Percentiles rank a stretch among this genome's conserved stretches.
phyloP scores from a whole-genome alignment of 2,797 vertebrate genomes.

The Rhinophrynus dorsalis region DNA sequence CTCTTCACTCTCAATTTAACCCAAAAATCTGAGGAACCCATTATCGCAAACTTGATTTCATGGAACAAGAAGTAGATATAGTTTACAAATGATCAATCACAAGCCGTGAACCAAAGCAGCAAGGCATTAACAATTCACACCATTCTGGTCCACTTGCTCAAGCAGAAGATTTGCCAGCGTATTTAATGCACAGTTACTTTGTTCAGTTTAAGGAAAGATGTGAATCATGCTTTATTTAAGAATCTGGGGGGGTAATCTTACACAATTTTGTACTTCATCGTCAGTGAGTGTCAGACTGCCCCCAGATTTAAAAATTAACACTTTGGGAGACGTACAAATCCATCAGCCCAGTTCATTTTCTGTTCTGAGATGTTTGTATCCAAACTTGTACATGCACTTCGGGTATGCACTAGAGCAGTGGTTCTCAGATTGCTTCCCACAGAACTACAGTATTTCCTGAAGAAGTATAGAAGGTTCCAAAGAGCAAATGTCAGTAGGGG shows the following conservation, averaged over 20 bases:
- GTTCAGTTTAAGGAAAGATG: conserved; percentile 76
- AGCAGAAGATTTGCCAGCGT: conserved; percentile 88
- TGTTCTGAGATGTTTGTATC: too few species aligned
- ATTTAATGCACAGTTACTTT: conserved; percentile 92
- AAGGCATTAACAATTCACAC: conserved; percentile 98
- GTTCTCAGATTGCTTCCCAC: too few species aligned
- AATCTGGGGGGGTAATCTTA: conserved; percentile 52
- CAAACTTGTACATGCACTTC: too few species aligned
- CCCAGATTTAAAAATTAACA: conserved; percentile 59
- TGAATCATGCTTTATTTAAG: conserved; percentile 75
- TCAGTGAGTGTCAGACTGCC: conserved; percentile 45
- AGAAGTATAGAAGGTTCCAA: too few species aligned
- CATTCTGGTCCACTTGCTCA: conserved; percentile 93
- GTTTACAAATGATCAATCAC: conserved; percentile 98
- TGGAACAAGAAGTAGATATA: conserved; percentile 97
- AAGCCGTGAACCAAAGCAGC: conserved; percentile 88
- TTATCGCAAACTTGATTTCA: conserved; percentile 93
- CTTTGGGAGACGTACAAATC: too few species aligned
- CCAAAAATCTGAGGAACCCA: conserved; percentile 90
- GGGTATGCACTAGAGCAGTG: too few species aligned
- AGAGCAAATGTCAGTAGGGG: too few species aligned
- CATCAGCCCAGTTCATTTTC: too few species aligned
- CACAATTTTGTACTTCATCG: conserved; percentile 57
- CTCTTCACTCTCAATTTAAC: conserved; percentile 98
- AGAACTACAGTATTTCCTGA: too few species aligned